Conservation (phyloP, 2,113 vertebrate genomes). For the Heterotilapia buettikoferi region DNA sequence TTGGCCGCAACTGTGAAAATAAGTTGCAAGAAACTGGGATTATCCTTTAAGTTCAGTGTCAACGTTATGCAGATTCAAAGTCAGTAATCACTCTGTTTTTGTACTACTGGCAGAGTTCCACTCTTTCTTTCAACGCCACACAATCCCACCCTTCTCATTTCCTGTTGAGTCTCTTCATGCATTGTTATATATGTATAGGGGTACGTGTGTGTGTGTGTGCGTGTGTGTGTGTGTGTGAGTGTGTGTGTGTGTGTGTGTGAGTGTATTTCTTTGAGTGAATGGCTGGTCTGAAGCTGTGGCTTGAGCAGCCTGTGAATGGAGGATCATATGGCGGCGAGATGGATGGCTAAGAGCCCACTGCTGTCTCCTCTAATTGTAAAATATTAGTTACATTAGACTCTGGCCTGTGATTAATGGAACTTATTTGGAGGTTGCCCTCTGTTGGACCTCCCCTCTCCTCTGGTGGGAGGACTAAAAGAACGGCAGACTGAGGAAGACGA, state of each 20-base stretch:
- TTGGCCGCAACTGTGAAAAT: neutral
- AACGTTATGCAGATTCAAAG: neutral
- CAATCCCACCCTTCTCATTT: constrained; percentile 35
- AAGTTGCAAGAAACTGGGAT: neutral
- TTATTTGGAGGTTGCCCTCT: constrained; percentile 98
- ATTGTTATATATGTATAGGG: neutral
- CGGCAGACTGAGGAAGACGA: constrained; percentile 61
- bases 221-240: neutral
- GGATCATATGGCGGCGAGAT: constrained; percentile 95
- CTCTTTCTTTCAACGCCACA: constrained; percentile 15
- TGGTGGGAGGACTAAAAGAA: constrained; percentile 50
- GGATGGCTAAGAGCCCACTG: constrained; percentile 91
- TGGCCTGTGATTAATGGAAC: constrained; percentile 99
- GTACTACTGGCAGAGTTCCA: neutral
- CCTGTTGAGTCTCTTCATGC: constrained; percentile 7
- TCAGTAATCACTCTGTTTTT: neutral
- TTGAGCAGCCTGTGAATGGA: constrained; percentile 80
- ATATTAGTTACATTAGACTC: constrained; percentile 99
- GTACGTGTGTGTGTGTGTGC: neutral
- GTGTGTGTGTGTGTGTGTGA: neutral
- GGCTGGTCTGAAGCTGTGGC: constrained; percentile 20
- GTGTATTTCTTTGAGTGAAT: neutral
- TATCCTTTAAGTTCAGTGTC: neutral
- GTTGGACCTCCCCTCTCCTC: constrained; percentile 81
- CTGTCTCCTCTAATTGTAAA: constrained; percentile 99